Evolutionary conservation across 2,113 vertebrate species (phyloP).

Genomic region (Pseudonaja textilis): DNA sequence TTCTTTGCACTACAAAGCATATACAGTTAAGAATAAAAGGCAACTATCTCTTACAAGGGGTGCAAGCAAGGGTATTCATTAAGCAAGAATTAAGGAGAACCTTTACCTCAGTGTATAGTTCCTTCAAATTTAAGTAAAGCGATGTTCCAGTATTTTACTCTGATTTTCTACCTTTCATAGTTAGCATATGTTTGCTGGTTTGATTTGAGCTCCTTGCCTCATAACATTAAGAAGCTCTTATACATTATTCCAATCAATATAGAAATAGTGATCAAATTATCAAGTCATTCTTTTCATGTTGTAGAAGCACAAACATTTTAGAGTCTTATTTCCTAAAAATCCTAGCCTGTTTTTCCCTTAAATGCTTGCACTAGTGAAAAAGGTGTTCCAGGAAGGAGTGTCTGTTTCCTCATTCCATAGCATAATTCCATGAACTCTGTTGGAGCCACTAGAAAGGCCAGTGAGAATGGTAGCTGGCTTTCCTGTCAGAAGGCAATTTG

Average conservation of each 20-base stretch:
- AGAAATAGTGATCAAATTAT: neutral
- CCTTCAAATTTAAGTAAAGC: neutral
- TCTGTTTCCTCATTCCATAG: neutral
- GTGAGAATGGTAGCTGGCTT: neutral
- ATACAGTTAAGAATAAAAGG: neutral
- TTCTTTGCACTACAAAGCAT: neutral
- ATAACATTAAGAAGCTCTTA: neutral
- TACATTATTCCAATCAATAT: neutral
- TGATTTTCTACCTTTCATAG: neutral
- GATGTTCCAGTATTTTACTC: neutral
- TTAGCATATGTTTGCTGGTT: neutral
- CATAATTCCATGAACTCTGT: neutral
- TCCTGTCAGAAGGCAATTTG: neutral
- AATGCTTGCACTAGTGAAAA: slow-evolving; percentile 17
- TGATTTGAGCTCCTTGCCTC: neutral
- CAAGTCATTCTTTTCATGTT: neutral
- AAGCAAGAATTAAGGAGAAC: slow-evolving; percentile 8
- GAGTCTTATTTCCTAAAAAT: neutral
- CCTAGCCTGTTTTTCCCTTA: neutral
- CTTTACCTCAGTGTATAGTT: neutral
- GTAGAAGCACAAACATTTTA: slow-evolving; percentile 20
- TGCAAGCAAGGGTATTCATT: slow-evolving; percentile 1
- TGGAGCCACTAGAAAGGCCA: neutral
- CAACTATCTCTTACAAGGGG: neutral
- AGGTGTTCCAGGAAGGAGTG: neutral